These are phyloP conservation scores for Galagoides demidoff DNA, from an alignment of 2,797 vertebrate species.

Conservation along the genomic window DNA sequence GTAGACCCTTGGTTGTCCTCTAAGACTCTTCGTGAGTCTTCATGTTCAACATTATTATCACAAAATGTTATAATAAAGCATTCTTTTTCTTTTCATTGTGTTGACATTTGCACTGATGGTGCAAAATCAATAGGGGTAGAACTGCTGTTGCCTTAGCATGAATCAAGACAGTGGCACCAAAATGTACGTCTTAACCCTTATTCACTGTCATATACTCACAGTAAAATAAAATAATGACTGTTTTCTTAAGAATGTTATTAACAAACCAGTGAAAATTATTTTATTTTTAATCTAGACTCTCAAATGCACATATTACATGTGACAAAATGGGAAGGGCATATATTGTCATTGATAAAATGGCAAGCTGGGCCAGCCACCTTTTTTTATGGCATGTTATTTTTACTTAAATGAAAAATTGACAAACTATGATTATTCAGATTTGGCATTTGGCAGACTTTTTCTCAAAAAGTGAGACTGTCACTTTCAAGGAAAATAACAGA, in stretches of 20 bases:
- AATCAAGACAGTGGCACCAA: not conserved
- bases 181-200: not conserved
- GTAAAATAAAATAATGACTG: not conserved
- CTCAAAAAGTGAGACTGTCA: not conserved
- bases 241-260: not conserved
- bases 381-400: not conserved
- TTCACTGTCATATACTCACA: not conserved
- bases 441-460: not conserved
- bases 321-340: not conserved
- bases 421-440: not conserved
- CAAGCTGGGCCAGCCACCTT: not conserved
- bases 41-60: not conserved
- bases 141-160: not conserved
- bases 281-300: not conserved
- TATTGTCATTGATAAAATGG: not conserved
- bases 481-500: conserved; percentile 24
- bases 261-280: not conserved
- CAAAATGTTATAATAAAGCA: not conserved
- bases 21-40: not conserved
- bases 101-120: not conserved
- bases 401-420: not conserved
- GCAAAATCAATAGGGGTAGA: not conserved
- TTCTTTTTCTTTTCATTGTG: not conserved
- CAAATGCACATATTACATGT: not conserved
- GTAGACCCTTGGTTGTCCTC: not conserved